Conservation (phyloP, 2,888 invertebrate species). For the Hipparchia sbordonii region DNA sequence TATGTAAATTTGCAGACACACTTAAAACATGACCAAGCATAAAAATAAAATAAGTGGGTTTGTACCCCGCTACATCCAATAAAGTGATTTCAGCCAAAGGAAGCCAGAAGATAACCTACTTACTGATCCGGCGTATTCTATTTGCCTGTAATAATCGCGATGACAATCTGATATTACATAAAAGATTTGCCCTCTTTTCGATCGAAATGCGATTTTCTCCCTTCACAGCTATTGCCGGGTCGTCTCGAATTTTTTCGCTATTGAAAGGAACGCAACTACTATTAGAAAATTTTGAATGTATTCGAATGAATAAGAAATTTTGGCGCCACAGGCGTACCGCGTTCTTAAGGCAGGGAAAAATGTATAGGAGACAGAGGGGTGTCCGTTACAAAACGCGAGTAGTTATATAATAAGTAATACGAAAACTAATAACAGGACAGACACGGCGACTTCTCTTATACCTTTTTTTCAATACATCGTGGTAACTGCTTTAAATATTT, state of each 20-base stretch:
- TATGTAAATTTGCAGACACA: slow-evolving; percentile 30
- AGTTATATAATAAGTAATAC: not conserved
- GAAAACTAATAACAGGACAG: not conserved
- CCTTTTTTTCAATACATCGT: too few species aligned
- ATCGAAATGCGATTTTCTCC: slow-evolving; percentile 82
- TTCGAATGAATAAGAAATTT: slow-evolving; percentile 78
- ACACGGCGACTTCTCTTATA: not conserved
- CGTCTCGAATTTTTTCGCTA: slow-evolving; percentile 74
- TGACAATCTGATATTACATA: slow-evolving; percentile 83
- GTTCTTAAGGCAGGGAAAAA: slow-evolving; percentile 1
- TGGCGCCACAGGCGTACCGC: slow-evolving; percentile 59
- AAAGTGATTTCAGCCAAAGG: slow-evolving; percentile 77
- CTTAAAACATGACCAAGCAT: slow-evolving; percentile 45
- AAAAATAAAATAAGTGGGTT: slow-evolving; percentile 47
- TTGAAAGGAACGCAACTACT: slow-evolving; percentile 73
- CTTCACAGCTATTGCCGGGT: slow-evolving; percentile 76
- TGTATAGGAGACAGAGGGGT: not conserved
- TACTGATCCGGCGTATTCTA: slow-evolving; percentile 82
- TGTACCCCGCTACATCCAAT: slow-evolving; percentile 68
- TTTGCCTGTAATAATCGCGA: slow-evolving; percentile 83
- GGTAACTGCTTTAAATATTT: too few species aligned
- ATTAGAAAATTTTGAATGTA: slow-evolving; percentile 75
- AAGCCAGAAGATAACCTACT: slow-evolving; percentile 81
- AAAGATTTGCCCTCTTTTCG: slow-evolving; percentile 82
- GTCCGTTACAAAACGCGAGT: not conserved